Conservation (phyloP, 2,797 vertebrate genomes). For the Mus spretus region DNA sequence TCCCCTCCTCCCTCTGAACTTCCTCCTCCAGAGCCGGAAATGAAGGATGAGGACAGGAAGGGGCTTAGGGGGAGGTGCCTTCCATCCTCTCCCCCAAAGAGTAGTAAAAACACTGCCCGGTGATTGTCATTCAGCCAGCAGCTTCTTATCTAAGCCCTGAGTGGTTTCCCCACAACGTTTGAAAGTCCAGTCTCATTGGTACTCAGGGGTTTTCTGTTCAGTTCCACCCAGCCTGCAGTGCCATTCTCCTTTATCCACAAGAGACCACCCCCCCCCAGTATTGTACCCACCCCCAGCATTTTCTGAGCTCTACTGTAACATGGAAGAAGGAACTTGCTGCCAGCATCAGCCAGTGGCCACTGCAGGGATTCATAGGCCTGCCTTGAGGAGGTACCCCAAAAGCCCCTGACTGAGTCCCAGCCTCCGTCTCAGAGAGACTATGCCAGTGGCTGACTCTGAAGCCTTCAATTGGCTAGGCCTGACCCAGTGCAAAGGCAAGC, state of each 20-base stretch:
- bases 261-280: neutral
- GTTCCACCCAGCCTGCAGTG: neutral
- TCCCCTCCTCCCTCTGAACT: constrained; percentile 57
- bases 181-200: neutral
- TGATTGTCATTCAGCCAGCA: neutral
- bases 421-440: rapidly evolving
- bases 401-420: too few relatives aligned
- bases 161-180: neutral
- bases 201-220: neutral
- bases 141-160: constrained; percentile 12
- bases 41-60: constrained; percentile 57
- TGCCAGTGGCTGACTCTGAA: neutral
- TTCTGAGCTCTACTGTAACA: rapidly evolving
- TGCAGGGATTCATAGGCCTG: neutral
- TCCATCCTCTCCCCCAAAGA: neutral
- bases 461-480: neutral
- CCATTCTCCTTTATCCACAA: neutral
- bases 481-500: neutral
- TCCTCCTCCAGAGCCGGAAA: constrained; percentile 72
- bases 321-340: neutral
- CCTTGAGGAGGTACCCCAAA: neutral
- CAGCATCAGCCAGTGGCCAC: too few relatives aligned
- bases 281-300: neutral
- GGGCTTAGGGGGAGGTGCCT: neutral
- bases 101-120: neutral